phyloP scores from a whole-genome alignment of 2,113 vertebrate species.

The Misgurnus mizolepis region DNA sequence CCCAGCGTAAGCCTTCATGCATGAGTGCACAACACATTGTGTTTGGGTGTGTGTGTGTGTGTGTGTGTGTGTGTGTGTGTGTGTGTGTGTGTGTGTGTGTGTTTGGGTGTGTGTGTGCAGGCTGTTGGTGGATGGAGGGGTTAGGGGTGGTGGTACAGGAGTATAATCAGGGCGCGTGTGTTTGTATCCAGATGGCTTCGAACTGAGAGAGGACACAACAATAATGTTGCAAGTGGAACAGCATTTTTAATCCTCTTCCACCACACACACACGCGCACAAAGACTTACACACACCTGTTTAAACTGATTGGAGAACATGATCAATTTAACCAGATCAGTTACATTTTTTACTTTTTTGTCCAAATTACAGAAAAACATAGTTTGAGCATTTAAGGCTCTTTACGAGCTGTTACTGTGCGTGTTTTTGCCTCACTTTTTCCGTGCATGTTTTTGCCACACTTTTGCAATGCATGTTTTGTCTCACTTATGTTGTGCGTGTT shows the following conservation, averaged over 20 bases:
- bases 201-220: conserved; percentile 65
- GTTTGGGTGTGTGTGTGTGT: conserved; percentile 9
- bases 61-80: conserved; percentile 32
- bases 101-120: conserved; percentile 41
- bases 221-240: conserved; percentile 81
- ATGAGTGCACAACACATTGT: conserved; percentile 43
- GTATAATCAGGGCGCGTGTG: conserved; percentile 37
- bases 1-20: conserved; percentile 35
- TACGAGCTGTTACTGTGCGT: no score
- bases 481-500: no score
- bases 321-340: no score
- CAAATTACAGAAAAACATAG: no score
- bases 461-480: no score
- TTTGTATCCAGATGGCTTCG: conserved; percentile 73
- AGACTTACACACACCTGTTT: conserved; percentile 42
- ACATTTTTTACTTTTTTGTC: no score
- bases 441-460: no score
- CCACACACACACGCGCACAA: conserved; percentile 71
- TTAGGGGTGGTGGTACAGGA: conserved; percentile 40
- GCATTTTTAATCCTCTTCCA: conserved; percentile 75
- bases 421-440: no score
- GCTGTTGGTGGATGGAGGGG: conserved; percentile 3
- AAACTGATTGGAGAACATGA: no score
- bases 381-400: no score
- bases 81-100: conserved; percentile 46